These are phyloP conservation scores for Zapus hudsonius DNA, from an alignment of 2,113 vertebrate species.

Conservation along the genomic window DNA sequence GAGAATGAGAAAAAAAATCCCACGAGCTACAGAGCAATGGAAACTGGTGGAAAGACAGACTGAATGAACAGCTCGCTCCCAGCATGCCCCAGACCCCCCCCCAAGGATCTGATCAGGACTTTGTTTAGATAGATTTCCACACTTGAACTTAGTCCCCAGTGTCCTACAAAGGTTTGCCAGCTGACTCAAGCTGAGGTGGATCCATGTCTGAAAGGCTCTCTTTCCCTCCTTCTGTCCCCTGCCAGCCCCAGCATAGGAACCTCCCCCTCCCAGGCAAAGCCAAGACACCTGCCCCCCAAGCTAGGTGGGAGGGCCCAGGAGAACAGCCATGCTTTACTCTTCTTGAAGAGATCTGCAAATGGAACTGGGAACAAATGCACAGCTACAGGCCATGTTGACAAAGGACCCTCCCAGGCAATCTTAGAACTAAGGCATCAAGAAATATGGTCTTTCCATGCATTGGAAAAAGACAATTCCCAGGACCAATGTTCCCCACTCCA, in stretches of 20 bases:
- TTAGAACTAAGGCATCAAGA: background rate
- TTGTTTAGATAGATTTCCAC: background rate
- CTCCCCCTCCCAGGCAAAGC: background rate
- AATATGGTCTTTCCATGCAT: background rate
- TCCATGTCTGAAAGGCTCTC: background rate
- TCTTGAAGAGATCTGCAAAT: background rate
- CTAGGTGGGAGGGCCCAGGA: background rate
- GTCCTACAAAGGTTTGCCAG: background rate
- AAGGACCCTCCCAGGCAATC: background rate
- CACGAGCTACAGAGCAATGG: background rate
- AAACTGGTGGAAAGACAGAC: background rate
- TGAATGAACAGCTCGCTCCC: background rate
- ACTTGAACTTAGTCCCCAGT: background rate
- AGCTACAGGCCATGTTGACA: too few relatives aligned
- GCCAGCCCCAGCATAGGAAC: background rate
- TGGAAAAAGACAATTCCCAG: background rate
- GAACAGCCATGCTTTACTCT: background rate
- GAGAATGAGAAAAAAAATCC: background rate
- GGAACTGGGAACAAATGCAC: background rate
- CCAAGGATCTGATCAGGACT: background rate
- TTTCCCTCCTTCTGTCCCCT: background rate
- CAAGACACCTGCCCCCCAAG: background rate
- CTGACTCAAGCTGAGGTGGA: background rate
- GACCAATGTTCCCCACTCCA: background rate
- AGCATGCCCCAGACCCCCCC: fast-evolving